Evolutionary conservation across 1,140 invertebrate genomes (phyloP).

Genomic region (Mycetomoellerius zeteki): DNA sequence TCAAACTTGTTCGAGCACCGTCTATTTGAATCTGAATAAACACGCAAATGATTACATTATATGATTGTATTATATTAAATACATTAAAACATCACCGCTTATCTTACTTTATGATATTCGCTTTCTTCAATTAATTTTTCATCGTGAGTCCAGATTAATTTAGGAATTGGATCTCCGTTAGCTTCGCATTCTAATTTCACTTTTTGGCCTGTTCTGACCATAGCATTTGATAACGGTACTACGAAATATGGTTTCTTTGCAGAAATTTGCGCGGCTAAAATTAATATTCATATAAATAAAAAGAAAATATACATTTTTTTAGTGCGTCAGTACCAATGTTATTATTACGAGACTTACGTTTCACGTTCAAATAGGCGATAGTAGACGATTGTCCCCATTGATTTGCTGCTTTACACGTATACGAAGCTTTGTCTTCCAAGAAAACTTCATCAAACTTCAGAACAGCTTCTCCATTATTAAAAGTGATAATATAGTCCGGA

Average conservation of each 20-base stretch:
- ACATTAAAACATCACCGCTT: background rate
- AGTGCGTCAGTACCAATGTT: background rate
- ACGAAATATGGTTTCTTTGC: conserved; percentile 87
- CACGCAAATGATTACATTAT: conserved; percentile 32
- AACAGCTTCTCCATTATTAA: conserved; percentile 89
- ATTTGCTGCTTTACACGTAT: conserved; percentile 91
- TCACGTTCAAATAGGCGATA: conserved; percentile 85
- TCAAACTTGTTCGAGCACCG: conserved; percentile 89
- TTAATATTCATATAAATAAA: conserved; percentile 11
- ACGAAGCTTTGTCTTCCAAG: conserved; percentile 89
- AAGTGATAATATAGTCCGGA: conserved; percentile 90
- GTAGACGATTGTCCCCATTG: conserved; percentile 89
- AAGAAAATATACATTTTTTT: background rate
- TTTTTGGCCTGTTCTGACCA: conserved; percentile 90
- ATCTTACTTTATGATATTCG: conserved; percentile 86
- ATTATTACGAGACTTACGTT: conserved; percentile 83
- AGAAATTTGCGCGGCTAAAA: conserved; percentile 86
- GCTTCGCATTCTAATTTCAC: conserved; percentile 91
- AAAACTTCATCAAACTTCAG: conserved; percentile 89
- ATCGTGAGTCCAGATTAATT: conserved; percentile 90
- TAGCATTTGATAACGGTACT: conserved; percentile 88
- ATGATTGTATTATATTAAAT: background rate
- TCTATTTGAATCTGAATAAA: conserved; percentile 88
- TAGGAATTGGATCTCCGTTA: conserved; percentile 88
- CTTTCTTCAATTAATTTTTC: conserved; percentile 88